These are phyloP conservation scores for Sakesphorus luctuosus DNA, from an alignment of 2,113 vertebrate species.

Conservation along the genomic window DNA sequence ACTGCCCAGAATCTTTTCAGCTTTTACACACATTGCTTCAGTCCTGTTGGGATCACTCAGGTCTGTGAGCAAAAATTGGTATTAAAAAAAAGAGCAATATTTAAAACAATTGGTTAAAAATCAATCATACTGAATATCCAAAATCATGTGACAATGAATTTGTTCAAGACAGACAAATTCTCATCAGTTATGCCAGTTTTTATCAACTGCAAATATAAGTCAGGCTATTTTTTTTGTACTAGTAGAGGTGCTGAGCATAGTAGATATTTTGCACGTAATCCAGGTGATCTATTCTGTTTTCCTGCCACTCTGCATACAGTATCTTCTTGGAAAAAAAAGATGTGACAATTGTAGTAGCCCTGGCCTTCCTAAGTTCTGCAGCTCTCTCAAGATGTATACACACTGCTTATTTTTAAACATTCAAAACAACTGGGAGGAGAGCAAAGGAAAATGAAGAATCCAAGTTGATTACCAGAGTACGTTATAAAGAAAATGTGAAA, in stretches of 20 bases:
- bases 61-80: not conserved
- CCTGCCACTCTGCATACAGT: not conserved
- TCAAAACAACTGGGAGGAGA: slow-evolving; percentile 19
- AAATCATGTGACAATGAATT: not conserved
- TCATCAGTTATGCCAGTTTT: not conserved
- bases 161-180: not conserved
- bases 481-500: not conserved
- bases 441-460: slow-evolving; percentile 21
- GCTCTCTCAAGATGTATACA: not conserved
- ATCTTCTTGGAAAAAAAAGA: slow-evolving; percentile 30
- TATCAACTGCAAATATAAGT: not conserved
- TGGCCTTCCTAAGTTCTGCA: not conserved
- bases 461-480: not conserved
- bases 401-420: slow-evolving; percentile 34
- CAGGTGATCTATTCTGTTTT: not conserved
- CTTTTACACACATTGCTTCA: not conserved
- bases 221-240: not conserved
- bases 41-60: not conserved
- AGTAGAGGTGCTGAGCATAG: not conserved
- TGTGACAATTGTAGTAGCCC: not conserved
- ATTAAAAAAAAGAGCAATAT: not conserved
- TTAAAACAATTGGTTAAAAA: not conserved
- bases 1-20: not conserved
- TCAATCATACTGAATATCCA: not conserved
- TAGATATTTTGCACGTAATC: not conserved